A percentile compares a stretch with the other conserved stretches of the same genome.
Evolutionary conservation across 2,888 invertebrate genomes (phyloP).

Genomic region (Pediacus dermestoides): DNA sequence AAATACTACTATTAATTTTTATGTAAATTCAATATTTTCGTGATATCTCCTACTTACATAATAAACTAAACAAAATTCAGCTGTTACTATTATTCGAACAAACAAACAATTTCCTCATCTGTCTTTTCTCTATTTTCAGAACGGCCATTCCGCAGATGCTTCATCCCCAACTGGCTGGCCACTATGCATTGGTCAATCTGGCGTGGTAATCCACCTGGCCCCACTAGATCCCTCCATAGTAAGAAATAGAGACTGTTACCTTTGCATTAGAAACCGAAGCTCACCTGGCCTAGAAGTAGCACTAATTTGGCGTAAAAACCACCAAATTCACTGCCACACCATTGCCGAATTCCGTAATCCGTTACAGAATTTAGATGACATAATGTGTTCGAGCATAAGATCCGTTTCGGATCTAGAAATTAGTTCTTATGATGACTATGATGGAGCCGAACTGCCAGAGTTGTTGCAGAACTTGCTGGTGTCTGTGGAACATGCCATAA

Average conservation of each 20-base stretch:
- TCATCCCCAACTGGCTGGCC: conserved; percentile 63
- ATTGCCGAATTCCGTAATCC: conserved; percentile 43
- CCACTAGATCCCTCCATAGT: conserved; percentile 59
- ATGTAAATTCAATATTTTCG: too few species aligned
- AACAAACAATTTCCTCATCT: conserved; percentile 8
- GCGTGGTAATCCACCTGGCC: conserved; percentile 62
- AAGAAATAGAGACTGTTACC: conserved; percentile 62
- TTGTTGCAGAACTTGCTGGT: conserved; percentile 64
- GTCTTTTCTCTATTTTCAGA: conserved; percentile 49
- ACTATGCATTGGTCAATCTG: conserved; percentile 58
- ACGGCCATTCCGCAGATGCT: conserved; percentile 50
- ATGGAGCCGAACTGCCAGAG: conserved; percentile 58
- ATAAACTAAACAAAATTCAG: too few species aligned
- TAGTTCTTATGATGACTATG: conserved; percentile 39
- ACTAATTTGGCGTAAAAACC: conserved; percentile 42
- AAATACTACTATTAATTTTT: too few species aligned
- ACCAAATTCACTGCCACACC: conserved; percentile 40
- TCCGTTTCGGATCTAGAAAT: conserved; percentile 44
- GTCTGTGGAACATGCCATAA: conserved; percentile 66
- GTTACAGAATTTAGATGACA: conserved; percentile 38
- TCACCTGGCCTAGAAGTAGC: conserved; percentile 37
- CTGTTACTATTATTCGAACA: too few species aligned
- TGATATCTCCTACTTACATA: too few species aligned
- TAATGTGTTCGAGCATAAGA: conserved; percentile 44
- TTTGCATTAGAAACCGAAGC: conserved; percentile 52